A percentile compares a stretch with the other conserved stretches of the same genome.
phyloP scores from a whole-genome alignment of 2,888 invertebrate species.

The Eilema sororculum region DNA sequence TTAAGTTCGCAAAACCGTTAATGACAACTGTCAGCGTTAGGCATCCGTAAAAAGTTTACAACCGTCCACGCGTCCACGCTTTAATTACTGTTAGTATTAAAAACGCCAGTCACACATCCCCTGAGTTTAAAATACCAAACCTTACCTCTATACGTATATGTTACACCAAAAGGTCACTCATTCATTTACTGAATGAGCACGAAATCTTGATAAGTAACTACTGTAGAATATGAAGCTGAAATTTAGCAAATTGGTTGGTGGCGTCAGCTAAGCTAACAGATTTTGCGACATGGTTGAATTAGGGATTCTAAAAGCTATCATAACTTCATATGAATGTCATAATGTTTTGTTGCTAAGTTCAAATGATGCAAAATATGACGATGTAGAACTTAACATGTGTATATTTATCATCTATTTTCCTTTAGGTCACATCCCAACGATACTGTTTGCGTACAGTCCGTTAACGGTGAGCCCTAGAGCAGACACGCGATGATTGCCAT shows the following conservation, averaged over 20 bases:
- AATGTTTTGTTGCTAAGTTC: too few species aligned
- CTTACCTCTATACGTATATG: neutral
- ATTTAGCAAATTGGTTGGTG: neutral
- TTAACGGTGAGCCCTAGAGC: too few species aligned
- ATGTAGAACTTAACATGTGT: too few species aligned
- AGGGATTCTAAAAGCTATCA: neutral
- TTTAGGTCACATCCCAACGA: too few species aligned
- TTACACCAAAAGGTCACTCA: neutral
- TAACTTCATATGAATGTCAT: neutral
- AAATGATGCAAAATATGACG: too few species aligned
- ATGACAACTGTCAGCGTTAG: neutral
- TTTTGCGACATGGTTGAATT: neutral
- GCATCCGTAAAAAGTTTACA: neutral
- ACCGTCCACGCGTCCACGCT: neutral
- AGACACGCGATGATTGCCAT: too few species aligned
- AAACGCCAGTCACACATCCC: constrained; percentile 3
- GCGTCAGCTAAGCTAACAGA: constrained; percentile 3
- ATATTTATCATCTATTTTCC: too few species aligned
- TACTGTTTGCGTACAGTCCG: neutral
- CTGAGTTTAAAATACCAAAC: neutral
- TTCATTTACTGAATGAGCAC: neutral
- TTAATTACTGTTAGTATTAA: neutral
- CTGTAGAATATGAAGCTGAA: neutral
- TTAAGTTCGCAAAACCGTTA: neutral
- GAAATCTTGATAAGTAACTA: neutral